These are phyloP conservation scores for Danio jaintianensis DNA, from an alignment of 2,797 vertebrate genomes.

Conservation along the genomic window DNA sequence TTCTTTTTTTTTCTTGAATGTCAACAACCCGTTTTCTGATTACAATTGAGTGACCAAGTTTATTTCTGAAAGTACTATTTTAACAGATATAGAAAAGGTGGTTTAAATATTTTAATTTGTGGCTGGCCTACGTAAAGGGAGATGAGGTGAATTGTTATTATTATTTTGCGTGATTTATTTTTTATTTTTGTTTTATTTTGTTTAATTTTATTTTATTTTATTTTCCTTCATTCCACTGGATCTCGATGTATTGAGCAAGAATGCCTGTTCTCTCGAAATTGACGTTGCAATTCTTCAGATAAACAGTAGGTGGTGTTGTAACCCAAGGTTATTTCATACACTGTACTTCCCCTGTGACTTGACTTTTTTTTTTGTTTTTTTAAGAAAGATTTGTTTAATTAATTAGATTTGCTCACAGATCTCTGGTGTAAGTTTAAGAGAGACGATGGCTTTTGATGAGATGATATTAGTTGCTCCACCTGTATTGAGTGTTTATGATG, in stretches of 20 bases:
- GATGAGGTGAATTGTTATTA: constrained; percentile 9
- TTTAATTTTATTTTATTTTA: constrained; percentile 10
- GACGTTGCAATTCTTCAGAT: constrained; percentile 69
- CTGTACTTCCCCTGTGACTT: constrained; percentile 42
- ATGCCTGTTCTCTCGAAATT: constrained; percentile 20
- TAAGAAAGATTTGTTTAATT: background rate
- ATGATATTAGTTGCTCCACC: constrained; percentile 17
- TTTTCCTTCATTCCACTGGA: constrained; percentile 34
- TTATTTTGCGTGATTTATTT: constrained; percentile 32
- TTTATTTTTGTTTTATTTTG: constrained; percentile 17
- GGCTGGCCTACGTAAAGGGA: constrained; percentile 77
- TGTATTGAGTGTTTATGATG: constrained; percentile 22
- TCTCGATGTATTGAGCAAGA: constrained; percentile 12
- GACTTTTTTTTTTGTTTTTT: background rate
- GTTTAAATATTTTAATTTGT: constrained; percentile 73
- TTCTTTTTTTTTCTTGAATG: constrained; percentile 62
- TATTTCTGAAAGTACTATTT: constrained; percentile 72
- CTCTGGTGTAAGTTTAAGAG: constrained; percentile 16
- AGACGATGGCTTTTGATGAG: constrained; percentile 12
- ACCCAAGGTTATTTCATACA: constrained; percentile 61
- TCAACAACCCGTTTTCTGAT: constrained; percentile 51
- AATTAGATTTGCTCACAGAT: constrained; percentile 4
- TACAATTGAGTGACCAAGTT: constrained; percentile 80
- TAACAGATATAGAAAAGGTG: constrained; percentile 62
- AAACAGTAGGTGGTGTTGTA: constrained; percentile 73